These are phyloP conservation scores for Drosophila kikkawai DNA, from an alignment of 1,140 invertebrate species.

Conservation along the genomic window DNA sequence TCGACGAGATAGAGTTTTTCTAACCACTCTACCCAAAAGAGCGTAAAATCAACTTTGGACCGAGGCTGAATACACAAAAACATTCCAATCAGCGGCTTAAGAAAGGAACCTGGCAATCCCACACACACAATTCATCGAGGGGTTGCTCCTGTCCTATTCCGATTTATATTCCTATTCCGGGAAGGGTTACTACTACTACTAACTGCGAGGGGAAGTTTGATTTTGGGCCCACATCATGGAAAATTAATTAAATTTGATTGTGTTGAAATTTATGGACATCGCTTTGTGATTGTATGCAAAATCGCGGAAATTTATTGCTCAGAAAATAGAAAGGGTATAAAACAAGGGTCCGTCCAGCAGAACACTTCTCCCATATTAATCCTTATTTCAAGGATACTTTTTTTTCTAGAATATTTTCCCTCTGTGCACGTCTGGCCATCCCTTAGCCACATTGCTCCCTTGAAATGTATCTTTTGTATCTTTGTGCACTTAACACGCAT, in stretches of 20 bases:
- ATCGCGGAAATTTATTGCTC: constrained; percentile 11
- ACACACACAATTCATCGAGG: constrained; percentile 44
- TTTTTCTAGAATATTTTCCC: neutral
- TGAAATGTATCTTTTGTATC: constrained; percentile 65
- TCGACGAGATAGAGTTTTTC: constrained; percentile 33
- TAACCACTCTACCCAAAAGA: constrained; percentile 60
- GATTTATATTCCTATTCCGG: neutral
- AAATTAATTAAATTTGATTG: constrained; percentile 83
- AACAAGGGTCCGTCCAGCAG: neutral
- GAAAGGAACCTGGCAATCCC: constrained; percentile 38
- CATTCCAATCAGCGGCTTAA: constrained; percentile 81
- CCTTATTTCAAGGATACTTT: neutral
- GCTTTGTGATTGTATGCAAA: constrained; percentile 45
- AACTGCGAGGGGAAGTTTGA: constrained; percentile 27
- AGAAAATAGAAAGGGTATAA: neutral
- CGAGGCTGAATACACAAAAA: constrained; percentile 58
- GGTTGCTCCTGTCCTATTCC: constrained; percentile 26
- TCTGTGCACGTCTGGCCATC: constrained; percentile 11
- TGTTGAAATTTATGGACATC: constrained; percentile 64
- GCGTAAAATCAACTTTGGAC: constrained; percentile 72
- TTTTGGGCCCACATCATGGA: constrained; percentile 55
- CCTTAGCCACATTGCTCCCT: constrained; percentile 27
- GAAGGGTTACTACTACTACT: constrained; percentile 27
- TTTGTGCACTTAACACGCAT: constrained; percentile 84
- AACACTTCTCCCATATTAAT: neutral